A percentile compares a stretch with the other conserved stretches of the same genome.
Evolutionary conservation across 2,113 vertebrate genomes (phyloP).

Genomic region (Ciconia maguari): DNA sequence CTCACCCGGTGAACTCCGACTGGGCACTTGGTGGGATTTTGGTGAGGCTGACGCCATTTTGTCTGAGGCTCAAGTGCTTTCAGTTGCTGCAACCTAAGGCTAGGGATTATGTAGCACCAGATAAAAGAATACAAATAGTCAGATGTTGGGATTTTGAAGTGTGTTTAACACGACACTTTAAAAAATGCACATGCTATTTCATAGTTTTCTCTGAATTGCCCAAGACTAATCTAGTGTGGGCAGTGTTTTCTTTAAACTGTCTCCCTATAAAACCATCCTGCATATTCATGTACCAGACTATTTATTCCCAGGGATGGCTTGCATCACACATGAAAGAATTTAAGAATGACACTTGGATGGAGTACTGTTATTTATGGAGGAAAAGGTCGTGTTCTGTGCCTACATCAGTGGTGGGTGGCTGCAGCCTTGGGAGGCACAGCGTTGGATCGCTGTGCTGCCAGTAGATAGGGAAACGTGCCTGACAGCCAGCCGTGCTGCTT

Average conservation of each 20-base stretch:
- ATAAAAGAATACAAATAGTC: not conserved
- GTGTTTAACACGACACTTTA: not conserved
- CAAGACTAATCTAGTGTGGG: not conserved
- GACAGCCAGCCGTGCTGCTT: not conserved
- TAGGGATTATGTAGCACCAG: not conserved
- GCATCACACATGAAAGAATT: slow-evolving; percentile 44
- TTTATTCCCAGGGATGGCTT: slow-evolving; percentile 13
- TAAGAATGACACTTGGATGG: slow-evolving; percentile 17
- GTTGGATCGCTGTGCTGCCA: not conserved
- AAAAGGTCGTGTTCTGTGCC: not conserved
- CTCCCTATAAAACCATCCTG: slow-evolving; percentile 3
- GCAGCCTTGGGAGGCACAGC: not conserved
- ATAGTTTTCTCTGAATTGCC: not conserved
- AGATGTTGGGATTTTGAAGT: not conserved
- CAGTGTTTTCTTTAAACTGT: slow-evolving; percentile 28
- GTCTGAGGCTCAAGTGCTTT: not conserved
- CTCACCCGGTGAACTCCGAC: not conserved
- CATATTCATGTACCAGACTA: not conserved
- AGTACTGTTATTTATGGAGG: slow-evolving; percentile 41
- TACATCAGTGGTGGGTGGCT: not conserved
- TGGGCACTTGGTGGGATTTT: not conserved
- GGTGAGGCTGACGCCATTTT: not conserved
- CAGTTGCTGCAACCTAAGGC: not conserved
- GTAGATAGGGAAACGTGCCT: not conserved
- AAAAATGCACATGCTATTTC: not conserved